Percentiles rank a stretch among this genome's conserved stretches.
Conservation (phyloP, 2,113 vertebrate genomes). For the Stictonetta naevosa region DNA sequence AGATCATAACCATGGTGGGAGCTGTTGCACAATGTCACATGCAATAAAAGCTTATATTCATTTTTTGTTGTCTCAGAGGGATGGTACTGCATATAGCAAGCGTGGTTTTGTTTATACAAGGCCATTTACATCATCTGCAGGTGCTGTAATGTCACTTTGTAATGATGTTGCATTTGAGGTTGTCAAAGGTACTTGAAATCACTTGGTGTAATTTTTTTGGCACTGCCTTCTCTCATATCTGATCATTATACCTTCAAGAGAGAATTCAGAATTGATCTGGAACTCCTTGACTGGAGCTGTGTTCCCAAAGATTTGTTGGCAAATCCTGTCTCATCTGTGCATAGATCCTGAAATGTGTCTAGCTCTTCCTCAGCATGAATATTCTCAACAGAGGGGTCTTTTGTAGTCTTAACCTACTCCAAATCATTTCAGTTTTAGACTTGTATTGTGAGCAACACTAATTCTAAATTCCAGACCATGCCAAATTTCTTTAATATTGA, state of each 20-base stretch:
- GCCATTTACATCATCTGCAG: not conserved
- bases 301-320: conserved; percentile 38
- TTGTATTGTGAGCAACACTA: conserved; percentile 39
- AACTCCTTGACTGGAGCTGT: conserved; percentile 12
- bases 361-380: conserved; percentile 39
- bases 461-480: conserved; percentile 39
- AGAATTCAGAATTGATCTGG: conserved; percentile 12
- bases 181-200: not conserved
- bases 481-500: conserved; percentile 41
- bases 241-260: not conserved
- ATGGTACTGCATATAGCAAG: not conserved
- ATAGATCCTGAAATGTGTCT: conserved; percentile 49
- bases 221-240: not conserved
- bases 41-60: not conserved
- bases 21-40: not conserved
- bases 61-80: not conserved
- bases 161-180: not conserved
- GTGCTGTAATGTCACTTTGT: not conserved
- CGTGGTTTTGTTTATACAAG: not conserved
- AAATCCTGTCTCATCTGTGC: not conserved
- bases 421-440: conserved; percentile 1
- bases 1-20: not conserved
- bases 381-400: conserved; percentile 1
- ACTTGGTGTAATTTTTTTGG: not conserved
- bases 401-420: not conserved